A percentile compares a stretch with the other conserved stretches of the same genome.
phyloP scores from a whole-genome alignment of 92 coral and sea anemone species.

The Hydrozoanthus gracilis region DNA sequence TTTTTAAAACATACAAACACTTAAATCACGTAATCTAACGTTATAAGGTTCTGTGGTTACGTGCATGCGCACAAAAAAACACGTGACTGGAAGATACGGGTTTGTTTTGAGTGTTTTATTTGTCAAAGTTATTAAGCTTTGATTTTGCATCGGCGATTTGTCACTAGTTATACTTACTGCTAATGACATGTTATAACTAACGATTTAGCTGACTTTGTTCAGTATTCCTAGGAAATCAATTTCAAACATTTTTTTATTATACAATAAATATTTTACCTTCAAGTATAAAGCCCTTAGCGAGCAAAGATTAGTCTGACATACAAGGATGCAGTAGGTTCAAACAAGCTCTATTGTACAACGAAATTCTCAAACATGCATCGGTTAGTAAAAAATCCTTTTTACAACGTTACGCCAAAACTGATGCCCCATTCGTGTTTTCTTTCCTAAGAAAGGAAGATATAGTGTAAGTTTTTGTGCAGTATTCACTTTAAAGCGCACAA shows the following conservation, averaged over 20 bases:
- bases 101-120: background rate
- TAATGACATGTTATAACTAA: background rate
- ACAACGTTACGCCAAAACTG: slow-evolving; percentile 19
- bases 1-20: too few relatives aligned
- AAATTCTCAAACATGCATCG: slow-evolving; percentile 24
- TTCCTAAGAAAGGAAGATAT: slow-evolving; percentile 3
- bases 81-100: too few relatives aligned
- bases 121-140: slow-evolving; percentile 9
- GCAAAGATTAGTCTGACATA: background rate
- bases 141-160: background rate
- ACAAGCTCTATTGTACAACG: slow-evolving; percentile 31
- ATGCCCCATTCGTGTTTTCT: slow-evolving; percentile 1
- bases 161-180: background rate
- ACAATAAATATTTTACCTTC: background rate
- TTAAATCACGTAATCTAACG: too few relatives aligned
- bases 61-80: too few relatives aligned
- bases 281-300: background rate
- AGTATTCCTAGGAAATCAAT: background rate
- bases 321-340: background rate
- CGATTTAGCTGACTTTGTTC: background rate
- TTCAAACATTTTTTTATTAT: background rate
- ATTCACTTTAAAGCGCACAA: slow-evolving; percentile 1
- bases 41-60: too few relatives aligned
- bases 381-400: slow-evolving; percentile 45
- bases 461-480: background rate